phyloP scores from a whole-genome alignment of 2,797 vertebrate genomes.

The Micromesistius poutassou region DNA sequence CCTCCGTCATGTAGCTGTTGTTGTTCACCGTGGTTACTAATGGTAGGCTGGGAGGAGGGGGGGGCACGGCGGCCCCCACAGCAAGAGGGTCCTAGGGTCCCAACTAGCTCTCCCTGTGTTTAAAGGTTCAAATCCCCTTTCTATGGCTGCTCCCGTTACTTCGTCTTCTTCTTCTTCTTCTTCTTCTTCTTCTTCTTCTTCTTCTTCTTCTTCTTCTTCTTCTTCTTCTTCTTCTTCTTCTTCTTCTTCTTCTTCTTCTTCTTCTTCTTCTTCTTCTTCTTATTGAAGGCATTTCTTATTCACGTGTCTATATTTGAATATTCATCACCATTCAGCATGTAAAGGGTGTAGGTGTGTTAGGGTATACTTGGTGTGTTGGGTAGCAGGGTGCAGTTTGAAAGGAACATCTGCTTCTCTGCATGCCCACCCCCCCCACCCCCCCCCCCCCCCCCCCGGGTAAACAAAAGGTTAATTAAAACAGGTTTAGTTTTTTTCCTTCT shows the following conservation, averaged over 20 bases:
- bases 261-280: too few species aligned
- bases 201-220: neutral
- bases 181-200: too few species aligned
- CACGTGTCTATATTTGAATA: neutral
- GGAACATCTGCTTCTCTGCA: neutral
- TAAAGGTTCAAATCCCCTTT: neutral
- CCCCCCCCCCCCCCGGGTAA: neutral
- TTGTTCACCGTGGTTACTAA: neutral
- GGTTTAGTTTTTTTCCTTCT: neutral
- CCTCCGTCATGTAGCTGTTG: neutral
- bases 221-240: neutral
- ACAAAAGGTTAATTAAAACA: conserved; percentile 4
- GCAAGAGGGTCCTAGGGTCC: neutral
- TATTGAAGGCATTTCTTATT: neutral
- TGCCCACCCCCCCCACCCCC: too few species aligned
- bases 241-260: too few species aligned
- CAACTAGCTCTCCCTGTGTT: neutral
- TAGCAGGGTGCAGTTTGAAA: neutral
- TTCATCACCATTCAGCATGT: neutral
- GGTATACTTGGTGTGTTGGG: neutral
- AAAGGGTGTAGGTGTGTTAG: neutral
- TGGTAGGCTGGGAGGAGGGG: neutral
- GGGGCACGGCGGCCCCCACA: neutral
- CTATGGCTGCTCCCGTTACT: neutral
- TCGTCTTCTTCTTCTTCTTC: too few species aligned